phyloP scores from a whole-genome alignment of 2,888 invertebrate species.

The Oscheius sp. region DNA sequence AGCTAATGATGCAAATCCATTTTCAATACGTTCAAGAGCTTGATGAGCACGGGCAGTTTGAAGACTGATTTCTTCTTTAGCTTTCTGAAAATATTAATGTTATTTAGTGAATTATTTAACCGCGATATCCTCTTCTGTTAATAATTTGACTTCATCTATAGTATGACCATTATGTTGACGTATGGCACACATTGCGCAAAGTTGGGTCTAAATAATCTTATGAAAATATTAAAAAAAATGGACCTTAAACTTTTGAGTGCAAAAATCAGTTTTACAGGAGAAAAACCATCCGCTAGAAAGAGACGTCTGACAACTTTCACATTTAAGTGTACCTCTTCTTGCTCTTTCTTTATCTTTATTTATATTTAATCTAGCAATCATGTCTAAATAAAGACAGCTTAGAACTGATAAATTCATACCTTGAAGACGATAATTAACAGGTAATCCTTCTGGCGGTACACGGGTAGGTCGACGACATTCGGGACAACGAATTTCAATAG shows the following conservation, averaged over 20 bases:
- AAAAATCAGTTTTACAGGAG: not conserved
- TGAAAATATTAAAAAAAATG: not conserved
- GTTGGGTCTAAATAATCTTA: not conserved
- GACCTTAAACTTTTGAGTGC: not conserved
- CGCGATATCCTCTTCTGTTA: constrained; percentile 25
- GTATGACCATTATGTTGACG: constrained; percentile 47
- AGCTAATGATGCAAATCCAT: not conserved
- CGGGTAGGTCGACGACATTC: constrained; percentile 45
- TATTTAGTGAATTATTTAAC: not conserved
- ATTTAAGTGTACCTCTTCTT: not conserved
- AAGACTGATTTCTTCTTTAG: constrained; percentile 9
- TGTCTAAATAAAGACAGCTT: constrained; percentile 20
- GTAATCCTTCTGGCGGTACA: constrained; percentile 43
- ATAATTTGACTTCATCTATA: constrained; percentile 34
- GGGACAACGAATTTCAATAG: constrained; percentile 40
- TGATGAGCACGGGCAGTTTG: constrained; percentile 13
- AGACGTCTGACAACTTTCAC: not conserved
- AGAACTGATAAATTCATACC: not conserved
- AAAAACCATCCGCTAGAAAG: not conserved
- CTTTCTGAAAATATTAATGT: constrained; percentile 1
- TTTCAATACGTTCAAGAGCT: constrained; percentile 3
- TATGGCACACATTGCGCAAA: constrained; percentile 44
- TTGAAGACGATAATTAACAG: constrained; percentile 36
- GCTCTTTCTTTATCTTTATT: not conserved
- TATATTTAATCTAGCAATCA: constrained; percentile 26